Evolutionary conservation across 2,888 invertebrate species (phyloP), one percentile per base, ranked within the genome.

Genomic region (Microdon myrmicae): DNA sequence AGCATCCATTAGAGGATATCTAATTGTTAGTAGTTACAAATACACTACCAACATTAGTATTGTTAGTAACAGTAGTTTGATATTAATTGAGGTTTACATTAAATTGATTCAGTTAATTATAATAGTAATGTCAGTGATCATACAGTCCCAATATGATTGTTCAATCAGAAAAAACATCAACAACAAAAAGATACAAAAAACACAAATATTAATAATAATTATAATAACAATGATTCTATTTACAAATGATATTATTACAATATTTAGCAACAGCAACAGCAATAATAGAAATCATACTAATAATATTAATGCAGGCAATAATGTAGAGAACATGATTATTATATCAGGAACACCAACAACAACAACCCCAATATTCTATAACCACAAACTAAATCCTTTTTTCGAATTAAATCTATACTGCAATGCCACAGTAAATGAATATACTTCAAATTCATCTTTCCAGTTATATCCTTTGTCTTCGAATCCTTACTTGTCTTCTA

Each of bases 51-150:
- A 19, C 44, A 22, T 23, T 34, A 39, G 45, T n/a, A 16, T 54
- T 39, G 20, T 35, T 59, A 59, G 38, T 26, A 23, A 13, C 32
- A 41, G 58, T 64, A 64, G 64, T 51, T 64, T 58, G 34, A 43
- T 64, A 64, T 64, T 58, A 58, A 64, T 64, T 64, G 64, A 64
- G 34, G 58, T 64, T 64, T 58, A 64, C 64, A 64, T 58, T 53
- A 64, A 64, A 64, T 64, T 64, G 37, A 58, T 64, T 64, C 64
- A 64, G 58, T 64, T 64, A 64, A 38, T 58, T 28, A 58, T 53
- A 32, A 53, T 58, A 56, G 47, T 56, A 53, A 56, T 41, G 39
- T 25, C 51, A 37, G 17, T 39, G n/a, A n/a, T n/a, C n/a, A n/a
- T n/a, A n/a, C n/a, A n/a, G n/a, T n/a, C n/a, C n/a, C n/a, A n/a